These are phyloP conservation scores for Gila robusta DNA, from an alignment of 2,797 vertebrate species.

Conservation along the genomic window DNA sequence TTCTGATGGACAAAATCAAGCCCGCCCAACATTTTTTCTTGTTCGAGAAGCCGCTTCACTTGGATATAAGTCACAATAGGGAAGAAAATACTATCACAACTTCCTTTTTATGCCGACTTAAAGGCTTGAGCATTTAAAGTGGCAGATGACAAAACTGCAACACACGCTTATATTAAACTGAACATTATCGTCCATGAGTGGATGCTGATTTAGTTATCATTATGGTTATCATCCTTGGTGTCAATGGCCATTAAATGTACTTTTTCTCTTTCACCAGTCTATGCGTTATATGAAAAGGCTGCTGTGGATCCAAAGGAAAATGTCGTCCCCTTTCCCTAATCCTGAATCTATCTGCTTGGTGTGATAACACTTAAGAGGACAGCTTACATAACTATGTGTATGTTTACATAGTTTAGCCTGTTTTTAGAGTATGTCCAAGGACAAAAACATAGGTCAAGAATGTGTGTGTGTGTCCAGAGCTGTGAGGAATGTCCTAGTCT, in stretches of 20 bases:
- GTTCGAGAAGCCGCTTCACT: background rate
- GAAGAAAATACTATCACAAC: background rate
- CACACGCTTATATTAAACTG: background rate
- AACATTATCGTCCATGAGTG: background rate
- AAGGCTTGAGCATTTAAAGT: background rate
- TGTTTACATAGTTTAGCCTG: conserved; percentile 68
- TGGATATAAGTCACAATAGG: background rate
- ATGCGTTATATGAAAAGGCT: background rate
- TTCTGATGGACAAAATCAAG: background rate
- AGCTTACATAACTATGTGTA: conserved; percentile 62
- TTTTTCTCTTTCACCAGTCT: background rate
- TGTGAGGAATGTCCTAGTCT: conserved; percentile 50
- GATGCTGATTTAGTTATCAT: background rate
- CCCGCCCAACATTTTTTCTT: background rate
- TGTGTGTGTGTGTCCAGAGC: conserved; percentile 46
- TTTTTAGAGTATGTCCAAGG: conserved; percentile 50
- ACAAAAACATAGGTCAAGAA: conserved; percentile 55
- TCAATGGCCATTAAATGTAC: background rate
- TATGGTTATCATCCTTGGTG: background rate
- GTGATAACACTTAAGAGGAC: conserved; percentile 59
- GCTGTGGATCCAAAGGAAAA: background rate
- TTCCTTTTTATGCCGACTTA: background rate
- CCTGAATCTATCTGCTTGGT: conserved; percentile 60
- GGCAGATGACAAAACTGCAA: background rate
- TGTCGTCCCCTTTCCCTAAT: conserved; percentile 33